Conservation (phyloP, 2,113 vertebrate species). For the Carettochelys insculpta region DNA sequence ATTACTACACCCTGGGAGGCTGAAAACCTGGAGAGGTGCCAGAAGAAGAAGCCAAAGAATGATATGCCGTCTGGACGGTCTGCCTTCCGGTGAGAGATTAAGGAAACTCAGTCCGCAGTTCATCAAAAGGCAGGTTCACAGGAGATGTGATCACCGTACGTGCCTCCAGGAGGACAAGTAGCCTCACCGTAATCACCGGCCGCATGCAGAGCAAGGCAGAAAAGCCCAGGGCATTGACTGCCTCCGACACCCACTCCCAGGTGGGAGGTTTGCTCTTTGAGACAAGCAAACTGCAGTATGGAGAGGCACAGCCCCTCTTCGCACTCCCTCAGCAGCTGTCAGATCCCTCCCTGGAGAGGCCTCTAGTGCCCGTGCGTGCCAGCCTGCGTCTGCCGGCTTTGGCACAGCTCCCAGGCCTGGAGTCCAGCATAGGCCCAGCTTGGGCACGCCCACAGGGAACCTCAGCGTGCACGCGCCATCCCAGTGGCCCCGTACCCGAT, state of each 20-base stretch:
- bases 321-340: neutral
- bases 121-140: neutral
- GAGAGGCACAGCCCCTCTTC: neutral
- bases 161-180: neutral
- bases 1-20: neutral
- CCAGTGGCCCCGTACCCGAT: neutral
- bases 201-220: neutral
- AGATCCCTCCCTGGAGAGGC: neutral
- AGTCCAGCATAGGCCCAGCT: neutral
- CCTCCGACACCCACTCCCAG: accelerated
- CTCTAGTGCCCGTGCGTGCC: neutral
- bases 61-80: neutral
- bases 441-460: no score
- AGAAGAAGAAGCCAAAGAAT: neutral
- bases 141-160: neutral
- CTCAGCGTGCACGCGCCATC: neutral
- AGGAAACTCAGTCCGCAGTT: neutral
- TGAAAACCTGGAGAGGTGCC: neutral
- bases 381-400: neutral
- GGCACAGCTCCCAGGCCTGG: neutral
- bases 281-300: neutral
- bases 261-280: neutral
- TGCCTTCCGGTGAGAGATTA: neutral
- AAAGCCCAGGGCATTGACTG: neutral
- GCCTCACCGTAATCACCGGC: neutral